Percentiles rank a stretch among this genome's conserved stretches.
These are phyloP conservation scores for Pelmatolapia mariae DNA, from an alignment of 2,113 vertebrate genomes.

Conservation along the genomic window DNA sequence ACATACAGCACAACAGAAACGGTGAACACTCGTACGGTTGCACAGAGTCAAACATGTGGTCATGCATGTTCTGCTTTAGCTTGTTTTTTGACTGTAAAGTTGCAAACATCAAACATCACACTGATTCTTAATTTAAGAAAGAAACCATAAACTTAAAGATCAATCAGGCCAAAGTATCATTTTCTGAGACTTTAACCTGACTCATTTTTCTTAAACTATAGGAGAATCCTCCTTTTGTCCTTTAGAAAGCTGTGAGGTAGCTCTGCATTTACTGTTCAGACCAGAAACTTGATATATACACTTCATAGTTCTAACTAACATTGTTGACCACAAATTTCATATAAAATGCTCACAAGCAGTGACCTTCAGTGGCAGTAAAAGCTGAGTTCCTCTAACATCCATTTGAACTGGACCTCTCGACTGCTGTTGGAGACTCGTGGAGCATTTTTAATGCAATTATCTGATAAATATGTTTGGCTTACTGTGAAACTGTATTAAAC, in stretches of 20 bases:
- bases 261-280: background rate
- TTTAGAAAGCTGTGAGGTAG: background rate
- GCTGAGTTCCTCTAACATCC: background rate
- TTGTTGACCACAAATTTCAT: background rate
- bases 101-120: background rate
- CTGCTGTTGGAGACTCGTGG: accelerated
- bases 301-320: background rate
- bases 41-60: background rate
- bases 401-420: background rate
- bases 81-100: background rate
- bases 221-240: background rate
- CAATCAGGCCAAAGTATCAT: background rate
- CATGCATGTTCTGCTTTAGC: background rate
- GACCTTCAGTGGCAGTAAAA: background rate
- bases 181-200: background rate
- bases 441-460: background rate
- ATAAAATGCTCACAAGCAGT: background rate
- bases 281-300: background rate
- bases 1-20: background rate
- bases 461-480: background rate
- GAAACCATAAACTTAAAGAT: too few relatives aligned
- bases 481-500: background rate
- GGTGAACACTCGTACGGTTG: background rate
- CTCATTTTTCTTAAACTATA: background rate
- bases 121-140: too few relatives aligned